phyloP scores from a whole-genome alignment of 1,140 invertebrate genomes.

The Dreissena rostriformis region DNA sequence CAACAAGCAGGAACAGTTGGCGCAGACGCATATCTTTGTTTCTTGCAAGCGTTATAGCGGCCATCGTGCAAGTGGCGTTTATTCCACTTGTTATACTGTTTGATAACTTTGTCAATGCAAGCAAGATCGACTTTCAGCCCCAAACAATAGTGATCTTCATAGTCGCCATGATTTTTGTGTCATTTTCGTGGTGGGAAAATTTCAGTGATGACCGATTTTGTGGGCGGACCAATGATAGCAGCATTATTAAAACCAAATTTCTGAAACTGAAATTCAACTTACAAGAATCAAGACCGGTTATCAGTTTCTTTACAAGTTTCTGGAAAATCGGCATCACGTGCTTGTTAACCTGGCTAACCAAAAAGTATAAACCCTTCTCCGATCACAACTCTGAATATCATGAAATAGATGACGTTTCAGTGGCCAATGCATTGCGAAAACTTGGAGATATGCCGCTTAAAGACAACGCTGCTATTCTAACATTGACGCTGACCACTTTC shows the following conservation, averaged over 20 bases:
- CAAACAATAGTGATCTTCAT: slow-evolving; percentile 7
- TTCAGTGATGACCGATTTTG: slow-evolving; percentile 51
- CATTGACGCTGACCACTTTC: slow-evolving; percentile 35
- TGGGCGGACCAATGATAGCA: slow-evolving; percentile 8
- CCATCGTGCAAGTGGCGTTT: slow-evolving; percentile 20
- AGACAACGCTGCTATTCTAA: slow-evolving; percentile 15
- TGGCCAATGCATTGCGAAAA: slow-evolving; percentile 15
- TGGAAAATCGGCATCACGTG: slow-evolving; percentile 34
- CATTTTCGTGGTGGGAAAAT: slow-evolving; percentile 49
- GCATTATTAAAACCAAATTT: slow-evolving; percentile 12
- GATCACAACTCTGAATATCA: neutral
- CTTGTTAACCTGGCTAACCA: slow-evolving; percentile 11
- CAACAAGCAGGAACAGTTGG: too few species aligned
- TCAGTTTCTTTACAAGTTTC: slow-evolving; percentile 33
- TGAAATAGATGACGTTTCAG: slow-evolving; percentile 11
- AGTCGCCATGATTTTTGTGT: slow-evolving; percentile 37
- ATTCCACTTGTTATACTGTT: slow-evolving; percentile 31
- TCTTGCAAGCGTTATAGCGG: neutral
- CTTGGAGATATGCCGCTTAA: slow-evolving; percentile 11
- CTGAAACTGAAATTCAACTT: slow-evolving; percentile 40
- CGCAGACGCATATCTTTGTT: neutral
- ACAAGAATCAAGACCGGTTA: slow-evolving; percentile 37
- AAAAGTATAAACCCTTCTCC: neutral
- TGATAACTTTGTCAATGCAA: slow-evolving; percentile 25
- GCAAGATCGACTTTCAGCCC: neutral